Conservation (phyloP, 2,113 vertebrate species). For the Propithecus coquereli region DNA sequence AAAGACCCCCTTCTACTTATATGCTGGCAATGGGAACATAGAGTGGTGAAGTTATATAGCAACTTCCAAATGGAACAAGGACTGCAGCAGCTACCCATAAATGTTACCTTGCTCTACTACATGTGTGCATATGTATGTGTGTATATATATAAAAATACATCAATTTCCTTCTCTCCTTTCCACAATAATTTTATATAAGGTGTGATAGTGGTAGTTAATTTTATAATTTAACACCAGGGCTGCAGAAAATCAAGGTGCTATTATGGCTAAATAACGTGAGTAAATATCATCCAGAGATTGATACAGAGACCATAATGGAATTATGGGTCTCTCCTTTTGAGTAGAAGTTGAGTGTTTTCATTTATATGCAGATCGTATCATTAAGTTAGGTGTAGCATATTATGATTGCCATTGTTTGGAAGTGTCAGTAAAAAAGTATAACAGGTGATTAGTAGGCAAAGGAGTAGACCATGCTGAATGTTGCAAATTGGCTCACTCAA, state of each 20-base stretch:
- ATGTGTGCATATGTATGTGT: not conserved
- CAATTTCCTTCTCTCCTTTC: not conserved
- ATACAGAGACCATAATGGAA: not conserved
- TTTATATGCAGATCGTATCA: not conserved
- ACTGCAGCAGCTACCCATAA: not conserved
- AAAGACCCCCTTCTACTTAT: not conserved
- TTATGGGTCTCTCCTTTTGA: not conserved
- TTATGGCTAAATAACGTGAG: not conserved
- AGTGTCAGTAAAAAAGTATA: not conserved
- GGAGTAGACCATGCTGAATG: not conserved
- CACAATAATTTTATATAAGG: not conserved
- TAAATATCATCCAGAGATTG: not conserved
- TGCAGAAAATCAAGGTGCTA: not conserved
- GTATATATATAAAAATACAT: not conserved
- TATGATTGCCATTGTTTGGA: not conserved
- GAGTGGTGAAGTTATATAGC: not conserved
- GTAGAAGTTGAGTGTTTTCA: not conserved
- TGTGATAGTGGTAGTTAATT: not conserved
- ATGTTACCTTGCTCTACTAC: not conserved
- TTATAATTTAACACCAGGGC: not conserved
- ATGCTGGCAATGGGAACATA: not conserved
- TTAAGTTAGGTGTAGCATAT: not conserved
- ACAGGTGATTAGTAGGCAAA: not conserved
- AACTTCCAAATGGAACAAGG: slow-evolving; percentile 12
- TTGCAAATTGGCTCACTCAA: not conserved